Evolutionary conservation across 23 tunicate species (phyloP), one percentile per base, ranked within the genome.

Genomic region (Styela clava): DNA sequence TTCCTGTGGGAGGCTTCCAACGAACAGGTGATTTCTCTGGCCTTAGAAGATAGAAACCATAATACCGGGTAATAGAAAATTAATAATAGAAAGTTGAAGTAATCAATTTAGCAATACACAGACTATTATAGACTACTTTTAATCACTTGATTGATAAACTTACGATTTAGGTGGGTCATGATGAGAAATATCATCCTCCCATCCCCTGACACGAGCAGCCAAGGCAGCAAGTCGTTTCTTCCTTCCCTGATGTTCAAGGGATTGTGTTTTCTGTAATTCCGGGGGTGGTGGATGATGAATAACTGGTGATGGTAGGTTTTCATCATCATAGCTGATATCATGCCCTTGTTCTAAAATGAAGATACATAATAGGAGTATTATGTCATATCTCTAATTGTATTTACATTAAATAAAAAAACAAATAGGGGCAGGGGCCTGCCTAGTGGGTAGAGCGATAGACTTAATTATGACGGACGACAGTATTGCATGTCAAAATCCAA

Each of bases 201-300:
- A 79, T 18, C 73, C 74, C 21, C 61, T 69, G 31, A 85, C 84
- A 25, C 83, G 52, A 25, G 83, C 78, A 2, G 89, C 89, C 21
- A 85, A 78, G n/a, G 89, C 89, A 31, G 82, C 88, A 32, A 85
- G 74, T 52, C 84, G 51, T 26, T 74, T 73, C 36, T 79, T 85
- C 21, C 89, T 68, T 9, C 76, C 89, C n/a, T 34, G 34, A 29
- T 79, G 68, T 2, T 80, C 76, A 34, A 24, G 35, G 12, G 85
- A 72, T 12, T 33, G 35, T 34, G 62, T 76, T 71, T 71, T 71
- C 27, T 51, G 31, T 7, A 64, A 22, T 22, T 23, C 65, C 18
- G 12, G 26, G n/a, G 68, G 81, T 1, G 81, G 31, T 0, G 81
- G n/a, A 19, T 79, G 79, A 29, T 86, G 84, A 32, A 72, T 62